Percentiles rank a stretch among this genome's conserved stretches.
Evolutionary conservation across 2,797 vertebrate species (phyloP).

Genomic region (Ateles fusciceps): DNA sequence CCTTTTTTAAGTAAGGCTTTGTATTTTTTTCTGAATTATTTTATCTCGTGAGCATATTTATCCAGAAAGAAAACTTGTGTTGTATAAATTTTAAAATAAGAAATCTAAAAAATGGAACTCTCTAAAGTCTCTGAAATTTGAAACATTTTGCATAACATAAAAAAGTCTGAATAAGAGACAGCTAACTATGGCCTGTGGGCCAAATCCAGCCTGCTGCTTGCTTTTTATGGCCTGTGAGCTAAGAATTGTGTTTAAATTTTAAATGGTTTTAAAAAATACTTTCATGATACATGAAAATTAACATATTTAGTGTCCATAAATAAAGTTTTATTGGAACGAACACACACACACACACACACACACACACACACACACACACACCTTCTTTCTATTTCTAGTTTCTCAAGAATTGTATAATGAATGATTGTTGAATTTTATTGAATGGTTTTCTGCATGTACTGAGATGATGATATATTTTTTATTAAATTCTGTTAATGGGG

Average conservation of each 20-base stretch:
- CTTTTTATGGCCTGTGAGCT: neutral
- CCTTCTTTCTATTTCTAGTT: neutral
- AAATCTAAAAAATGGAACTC: neutral
- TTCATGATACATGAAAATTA: constrained; percentile 18
- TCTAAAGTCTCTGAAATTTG: neutral
- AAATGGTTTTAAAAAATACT: neutral
- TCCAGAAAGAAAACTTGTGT: constrained; percentile 31
- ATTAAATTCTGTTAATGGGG: neutral
- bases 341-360: too few relatives aligned
- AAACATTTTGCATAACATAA: neutral
- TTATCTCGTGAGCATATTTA: constrained; percentile 13
- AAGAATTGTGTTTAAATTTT: constrained; percentile 32
- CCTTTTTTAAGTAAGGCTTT: neutral
- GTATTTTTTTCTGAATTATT: constrained; percentile 28
- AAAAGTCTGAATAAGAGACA: neutral
- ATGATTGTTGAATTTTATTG: neutral
- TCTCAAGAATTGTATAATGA: neutral
- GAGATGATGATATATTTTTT: neutral
- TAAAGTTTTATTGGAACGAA: neutral
- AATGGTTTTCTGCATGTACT: neutral
- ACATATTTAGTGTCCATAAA: neutral
- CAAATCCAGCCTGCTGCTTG: neutral
- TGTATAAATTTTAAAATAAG: constrained; percentile 50
- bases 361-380: neutral
- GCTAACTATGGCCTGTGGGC: neutral